These are phyloP conservation scores for Melanerpes aurifrons DNA, from an alignment of 2,113 vertebrate genomes.

Conservation along the genomic window DNA sequence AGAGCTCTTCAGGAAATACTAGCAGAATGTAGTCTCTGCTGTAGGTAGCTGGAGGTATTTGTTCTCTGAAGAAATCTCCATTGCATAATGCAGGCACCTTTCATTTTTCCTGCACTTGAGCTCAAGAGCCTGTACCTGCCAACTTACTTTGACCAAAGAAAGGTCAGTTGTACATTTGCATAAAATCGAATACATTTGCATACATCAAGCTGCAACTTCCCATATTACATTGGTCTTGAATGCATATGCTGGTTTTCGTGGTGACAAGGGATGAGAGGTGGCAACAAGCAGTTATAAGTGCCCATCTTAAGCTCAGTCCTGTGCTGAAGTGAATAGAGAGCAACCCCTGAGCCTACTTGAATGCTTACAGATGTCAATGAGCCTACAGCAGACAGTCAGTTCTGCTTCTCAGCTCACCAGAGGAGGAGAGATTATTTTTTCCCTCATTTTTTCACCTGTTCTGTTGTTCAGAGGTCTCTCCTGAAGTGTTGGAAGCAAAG, in stretches of 20 bases:
- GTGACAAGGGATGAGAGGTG: neutral
- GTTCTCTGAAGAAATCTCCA: neutral
- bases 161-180: slow-evolving; percentile 33
- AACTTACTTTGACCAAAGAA: slow-evolving; percentile 6
- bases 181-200: slow-evolving; percentile 44
- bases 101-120: neutral
- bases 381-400: neutral
- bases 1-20: neutral
- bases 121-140: neutral
- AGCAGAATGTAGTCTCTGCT: neutral
- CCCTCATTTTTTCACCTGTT: neutral
- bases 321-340: neutral
- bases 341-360: neutral
- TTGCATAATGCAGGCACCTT: neutral
- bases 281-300: neutral
- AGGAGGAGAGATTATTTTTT: rapidly evolving
- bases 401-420: neutral
- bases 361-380: neutral
- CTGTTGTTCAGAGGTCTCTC: neutral
- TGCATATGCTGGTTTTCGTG: rapidly evolving
- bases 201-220: slow-evolving; percentile 19
- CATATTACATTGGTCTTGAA: neutral
- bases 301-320: neutral
- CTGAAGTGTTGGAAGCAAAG: neutral
- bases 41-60: neutral